Base-by-base conservation (phyloP, 2,888 invertebrate genomes). In the Crepidodera aurea region DNA sequence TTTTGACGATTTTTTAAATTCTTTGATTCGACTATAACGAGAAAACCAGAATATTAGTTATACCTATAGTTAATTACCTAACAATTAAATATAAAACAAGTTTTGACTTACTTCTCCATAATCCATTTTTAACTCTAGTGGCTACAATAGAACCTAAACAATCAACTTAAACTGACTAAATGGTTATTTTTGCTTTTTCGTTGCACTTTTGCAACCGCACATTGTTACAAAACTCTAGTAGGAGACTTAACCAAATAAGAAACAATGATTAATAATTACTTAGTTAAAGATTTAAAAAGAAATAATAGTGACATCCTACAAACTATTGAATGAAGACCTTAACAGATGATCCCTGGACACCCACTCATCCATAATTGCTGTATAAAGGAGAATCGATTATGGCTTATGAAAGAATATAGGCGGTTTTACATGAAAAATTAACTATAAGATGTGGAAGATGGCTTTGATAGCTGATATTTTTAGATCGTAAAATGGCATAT, bases 301-400 rank as follows among this genome's bases (percentile, higher is more conserved):
- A 15, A 55, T 37, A n/a, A 55, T 37, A 48, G 39, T 56, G 27
- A 12, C 48, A 48, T 48, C 57, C 57, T 57, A 57, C 57, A 39
- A 46, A 44, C 18, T 48, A 48, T 50, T 57, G 32, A 48, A 34
- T 57, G 22, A 46, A 56, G 22, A 48, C 10, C 13, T 15, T 27
- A 29, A 25, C 15, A 13, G 10, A 37, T 2, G 18, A 40, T 40
- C 40, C 40, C 40, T 40, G 40, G 16, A 18, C 40, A 18, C 54
- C 54, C 54, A 54, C 54, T 19, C 32, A 7, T 2, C 22, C 3
- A 22, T 22, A 4, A 22, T 22, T 22, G 2, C 22, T 22, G 22
- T 4, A 22, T 22, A 22, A 22, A 6, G 22, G 6, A n/a, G n/a
- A n/a, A n/a, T n/a, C n/a, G n/a, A n/a, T n/a, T n/a, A n/a, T n/a